A percentile compares a stretch with the other conserved stretches of the same genome.
Evolutionary conservation across 2,888 invertebrate genomes (phyloP).

Genomic region (Argynnis bischoffii): DNA sequence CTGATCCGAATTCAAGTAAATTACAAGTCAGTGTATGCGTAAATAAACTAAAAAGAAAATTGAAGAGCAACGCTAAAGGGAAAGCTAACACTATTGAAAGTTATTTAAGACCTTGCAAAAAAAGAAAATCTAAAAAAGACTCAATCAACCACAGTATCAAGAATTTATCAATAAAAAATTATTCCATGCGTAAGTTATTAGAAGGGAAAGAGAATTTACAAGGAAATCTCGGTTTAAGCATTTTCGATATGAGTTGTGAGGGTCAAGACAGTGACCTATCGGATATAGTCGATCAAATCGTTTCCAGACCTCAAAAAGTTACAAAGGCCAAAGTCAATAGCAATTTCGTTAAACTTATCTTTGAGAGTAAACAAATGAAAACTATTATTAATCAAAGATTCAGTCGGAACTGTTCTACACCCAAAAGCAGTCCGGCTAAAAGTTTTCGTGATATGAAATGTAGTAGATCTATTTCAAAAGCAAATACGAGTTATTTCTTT

Average conservation of each 20-base stretch:
- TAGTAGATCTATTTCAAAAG: slow-evolving; percentile 49
- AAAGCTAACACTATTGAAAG: slow-evolving; percentile 67
- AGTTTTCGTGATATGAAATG: slow-evolving; percentile 42
- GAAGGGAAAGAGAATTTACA: slow-evolving; percentile 46
- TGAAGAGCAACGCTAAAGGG: slow-evolving; percentile 53
- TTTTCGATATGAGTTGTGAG: slow-evolving; percentile 50
- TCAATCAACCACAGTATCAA: slow-evolving; percentile 54
- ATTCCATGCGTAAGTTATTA: slow-evolving; percentile 14
- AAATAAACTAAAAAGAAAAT: slow-evolving; percentile 69
- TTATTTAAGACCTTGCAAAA: slow-evolving; percentile 61
- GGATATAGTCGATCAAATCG: slow-evolving; percentile 67
- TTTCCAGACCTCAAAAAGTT: slow-evolving; percentile 52
- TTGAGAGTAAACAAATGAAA: slow-evolving; percentile 51
- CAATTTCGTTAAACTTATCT: slow-evolving; percentile 64
- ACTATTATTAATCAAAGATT: slow-evolving; percentile 47
- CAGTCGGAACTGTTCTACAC: slow-evolving; percentile 67
- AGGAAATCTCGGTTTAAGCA: slow-evolving; percentile 51
- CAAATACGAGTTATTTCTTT: slow-evolving; percentile 80
- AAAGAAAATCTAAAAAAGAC: slow-evolving; percentile 51
- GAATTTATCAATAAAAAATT: slow-evolving; percentile 49
- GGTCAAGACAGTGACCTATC: slow-evolving; percentile 63
- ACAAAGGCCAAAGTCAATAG: slow-evolving; percentile 64
- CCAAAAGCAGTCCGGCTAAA: slow-evolving; percentile 58
- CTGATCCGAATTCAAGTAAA: slow-evolving; percentile 52
- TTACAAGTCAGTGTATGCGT: slow-evolving; percentile 65